A percentile compares a stretch with the other conserved stretches of the same genome.
These are phyloP conservation scores for Phortica okadai DNA, from an alignment of 2,888 invertebrate genomes.

Conservation along the genomic window DNA sequence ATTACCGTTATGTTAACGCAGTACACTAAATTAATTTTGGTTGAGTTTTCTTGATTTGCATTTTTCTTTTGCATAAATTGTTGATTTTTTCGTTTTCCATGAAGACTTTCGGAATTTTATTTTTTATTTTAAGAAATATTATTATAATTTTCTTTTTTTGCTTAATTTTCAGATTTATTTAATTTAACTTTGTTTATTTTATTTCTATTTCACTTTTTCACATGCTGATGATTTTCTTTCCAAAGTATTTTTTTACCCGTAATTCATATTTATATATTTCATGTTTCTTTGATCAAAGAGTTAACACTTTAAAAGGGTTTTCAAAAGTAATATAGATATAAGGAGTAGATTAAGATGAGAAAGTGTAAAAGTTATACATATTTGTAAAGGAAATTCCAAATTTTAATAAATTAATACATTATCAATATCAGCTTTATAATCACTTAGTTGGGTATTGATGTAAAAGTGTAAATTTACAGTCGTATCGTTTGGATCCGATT, in stretches of 20 bases:
- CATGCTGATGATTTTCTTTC: slow-evolving; percentile 29
- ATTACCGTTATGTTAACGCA: slow-evolving; percentile 2
- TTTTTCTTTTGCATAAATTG: slow-evolving; percentile 5
- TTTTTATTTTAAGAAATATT: slow-evolving; percentile 2
- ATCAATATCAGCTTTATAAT: too few relatives aligned
- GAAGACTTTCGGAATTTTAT: slow-evolving; percentile 59
- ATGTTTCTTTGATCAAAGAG: background rate
- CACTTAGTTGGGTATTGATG: too few relatives aligned
- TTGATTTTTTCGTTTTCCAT: slow-evolving; percentile 41
- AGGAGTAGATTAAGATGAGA: too few relatives aligned
- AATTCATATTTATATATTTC: slow-evolving; percentile 16
- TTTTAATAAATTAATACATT: too few relatives aligned
- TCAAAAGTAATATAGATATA: background rate
- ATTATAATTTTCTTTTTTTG: slow-evolving; percentile 6
- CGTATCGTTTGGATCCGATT: too few relatives aligned
- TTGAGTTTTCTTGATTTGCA: background rate
- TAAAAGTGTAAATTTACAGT: too few relatives aligned
- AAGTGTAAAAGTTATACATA: too few relatives aligned
- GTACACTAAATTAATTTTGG: slow-evolving; percentile 41
- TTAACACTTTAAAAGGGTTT: background rate
- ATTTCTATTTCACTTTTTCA: background rate
- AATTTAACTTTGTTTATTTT: slow-evolving; percentile 12
- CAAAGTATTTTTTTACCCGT: slow-evolving; percentile 49
- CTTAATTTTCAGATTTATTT: slow-evolving; percentile 30
- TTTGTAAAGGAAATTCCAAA: too few relatives aligned